Conservation (phyloP, 1,140 invertebrate species). For the Aphelenchoides besseyi region DNA sequence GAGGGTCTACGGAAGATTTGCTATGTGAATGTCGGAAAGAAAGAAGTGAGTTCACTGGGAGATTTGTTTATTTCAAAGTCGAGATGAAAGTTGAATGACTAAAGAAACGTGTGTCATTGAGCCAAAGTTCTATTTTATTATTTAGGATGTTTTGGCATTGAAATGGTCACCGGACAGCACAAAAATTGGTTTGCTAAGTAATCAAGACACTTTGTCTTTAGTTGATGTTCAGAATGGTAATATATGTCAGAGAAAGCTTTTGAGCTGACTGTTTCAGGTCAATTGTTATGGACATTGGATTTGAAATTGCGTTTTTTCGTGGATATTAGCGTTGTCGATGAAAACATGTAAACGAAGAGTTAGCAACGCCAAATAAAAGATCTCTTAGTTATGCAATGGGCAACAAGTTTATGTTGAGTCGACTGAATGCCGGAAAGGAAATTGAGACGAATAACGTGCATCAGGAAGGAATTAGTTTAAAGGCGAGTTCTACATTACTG, state of each 20-base stretch:
- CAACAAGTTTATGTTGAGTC: conserved; percentile 38
- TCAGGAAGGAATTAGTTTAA: conserved; percentile 35
- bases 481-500: conserved; percentile 29
- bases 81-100: conserved; percentile 3
- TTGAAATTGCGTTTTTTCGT: conserved; percentile 43
- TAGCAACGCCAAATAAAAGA: no score
- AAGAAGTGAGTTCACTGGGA: conserved; percentile 2
- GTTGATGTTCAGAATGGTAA: conserved; percentile 21
- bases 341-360: conserved; percentile 6
- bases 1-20: neutral
- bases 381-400: conserved; percentile 29
- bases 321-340: conserved; percentile 26
- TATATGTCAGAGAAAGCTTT: neutral
- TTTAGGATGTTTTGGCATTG: conserved; percentile 25
- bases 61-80: conserved; percentile 28
- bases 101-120: neutral
- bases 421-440: conserved; percentile 31
- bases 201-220: conserved; percentile 24
- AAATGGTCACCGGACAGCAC: conserved; percentile 35
- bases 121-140: neutral
- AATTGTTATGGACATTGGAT: conserved; percentile 30
- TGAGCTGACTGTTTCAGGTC: neutral
- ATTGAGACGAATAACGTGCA: conserved; percentile 39
- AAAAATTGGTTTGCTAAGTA: conserved; percentile 29
- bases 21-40: conserved; percentile 10